Evolutionary conservation across 2,888 invertebrate genomes (phyloP).

Genomic region (Cryptops parisi): DNA sequence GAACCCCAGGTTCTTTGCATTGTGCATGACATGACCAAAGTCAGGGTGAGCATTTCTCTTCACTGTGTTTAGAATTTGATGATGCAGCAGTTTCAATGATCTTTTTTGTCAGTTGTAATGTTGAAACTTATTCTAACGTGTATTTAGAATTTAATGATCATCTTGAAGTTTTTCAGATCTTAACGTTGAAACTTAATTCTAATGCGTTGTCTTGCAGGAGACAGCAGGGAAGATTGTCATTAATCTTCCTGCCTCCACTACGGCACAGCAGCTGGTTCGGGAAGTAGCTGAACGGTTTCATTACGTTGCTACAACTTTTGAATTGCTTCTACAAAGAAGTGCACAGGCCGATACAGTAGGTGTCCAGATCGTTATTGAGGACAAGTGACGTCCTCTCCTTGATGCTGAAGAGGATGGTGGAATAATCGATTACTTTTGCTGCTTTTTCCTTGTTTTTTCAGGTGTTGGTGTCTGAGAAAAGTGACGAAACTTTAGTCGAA

Average conservation of each 20-base stretch:
- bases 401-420: not conserved
- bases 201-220: too few relatives aligned
- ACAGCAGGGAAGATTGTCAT: constrained; percentile 26
- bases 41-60: constrained; percentile 18
- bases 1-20: constrained; percentile 31
- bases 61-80: not conserved
- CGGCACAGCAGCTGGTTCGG: constrained; percentile 35
- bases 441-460: constrained; percentile 25
- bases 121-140: too few relatives aligned
- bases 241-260: constrained; percentile 34
- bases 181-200: too few relatives aligned
- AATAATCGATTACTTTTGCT: too few relatives aligned
- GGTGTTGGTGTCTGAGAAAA: constrained; percentile 34
- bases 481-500: constrained; percentile 35
- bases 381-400: not conserved
- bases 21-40: constrained; percentile 34
- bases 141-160: not conserved
- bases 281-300: constrained; percentile 37
- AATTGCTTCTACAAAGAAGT: constrained; percentile 29
- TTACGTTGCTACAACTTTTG: constrained; percentile 36
- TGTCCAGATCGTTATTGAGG: not conserved
- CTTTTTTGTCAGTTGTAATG: too few relatives aligned
- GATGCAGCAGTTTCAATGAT: too few relatives aligned
- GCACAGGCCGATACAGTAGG: too few relatives aligned
- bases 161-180: not conserved